Evolutionary conservation across 2,888 invertebrate species (phyloP), one percentile per base, ranked within the genome.

Genomic region (Apodemia zela): DNA sequence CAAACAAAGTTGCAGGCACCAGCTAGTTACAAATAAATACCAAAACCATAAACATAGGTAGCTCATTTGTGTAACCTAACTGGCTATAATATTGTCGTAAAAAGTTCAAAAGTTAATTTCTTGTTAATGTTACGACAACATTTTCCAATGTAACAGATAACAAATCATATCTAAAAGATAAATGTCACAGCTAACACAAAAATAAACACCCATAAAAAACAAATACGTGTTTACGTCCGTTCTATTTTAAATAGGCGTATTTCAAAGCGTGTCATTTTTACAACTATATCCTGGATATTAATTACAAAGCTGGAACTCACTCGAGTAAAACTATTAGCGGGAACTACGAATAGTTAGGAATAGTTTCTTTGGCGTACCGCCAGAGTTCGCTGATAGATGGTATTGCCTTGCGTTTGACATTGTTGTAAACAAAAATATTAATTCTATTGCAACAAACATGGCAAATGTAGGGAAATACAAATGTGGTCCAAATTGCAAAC

Each of bases 351-450:
- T 84, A 83, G 81, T 85, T 85, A 75, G 81, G 78, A 86, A 87
- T 87, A 87, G 87, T 87, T 86, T 77, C 80, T 71, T 84, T 89
- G 89, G 89, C 86, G 59, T 67, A 60, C 74, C 79, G 87, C 89
- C 89, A 89, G 82, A 72, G 69, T 47, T 81, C 79, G 78, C 76
- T 84, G 84, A 86, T 84, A 83, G 84, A 86, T 86, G 80, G 82
- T 74, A 73, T 71, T 74, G 78, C 79, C 79, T 78, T 84, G 85
- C 81, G 71, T 84, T 81, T 85, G 88, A 87, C 88, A 80, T 73
- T 76, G 42, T 42, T 42, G 82, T 84, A 87, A 87, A 87, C 85
- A 87, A 85, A 86, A 87, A 85, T 82, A 87, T 84, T 83, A 85
- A 85, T 84, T 79, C 85, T 4, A 15, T 5, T 42, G 15, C 42